Evolutionary conservation across 1,140 invertebrate genomes (phyloP), one percentile per base, ranked within the genome.

Genomic region (Agraylea sexmaculata): DNA sequence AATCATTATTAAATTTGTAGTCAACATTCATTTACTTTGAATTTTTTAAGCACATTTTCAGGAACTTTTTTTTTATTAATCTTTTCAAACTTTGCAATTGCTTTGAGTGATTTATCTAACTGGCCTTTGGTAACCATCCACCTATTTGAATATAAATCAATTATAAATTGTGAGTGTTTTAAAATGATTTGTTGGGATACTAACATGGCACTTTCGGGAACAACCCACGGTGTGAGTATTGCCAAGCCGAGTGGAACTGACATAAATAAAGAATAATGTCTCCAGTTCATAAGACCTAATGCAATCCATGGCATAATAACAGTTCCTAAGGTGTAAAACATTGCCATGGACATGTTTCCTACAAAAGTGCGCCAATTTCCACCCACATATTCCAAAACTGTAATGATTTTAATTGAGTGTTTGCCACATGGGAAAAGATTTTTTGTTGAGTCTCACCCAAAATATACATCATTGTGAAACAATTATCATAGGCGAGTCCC

Each of bases 401-500:
- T n/a, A n/a, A n/a, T n/a, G n/a, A n/a, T n/a, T n/a, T n/a, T n/a
- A n/a, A n/a, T n/a, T n/a, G n/a, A n/a, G n/a, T n/a, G n/a, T n/a
- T n/a, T n/a, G n/a, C n/a, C n/a, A n/a, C n/a, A n/a, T n/a, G n/a
- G n/a, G 23, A 8, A 3, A 15, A 25, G 28, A 22, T 29, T 18
- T 23, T 3, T 7, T 2, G 18, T 31, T 18, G 40, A 43, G 40
- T 62, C 71, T 74, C 66, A 88, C 84, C 83, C 46, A 90, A 63
- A 56, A 90, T 89, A 47, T 90, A 90, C 83, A 89, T 89, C 84
- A 89, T 88, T 15, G 85, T 87, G 57, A 89, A 89, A 54, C 84
- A 87, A 56, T 88, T 89, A 58, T 90, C 86, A 53, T 88, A 90
- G 2, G 85, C 83, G 45, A 89, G 71, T 16, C 87, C 87, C 1